A percentile compares a stretch with the other conserved stretches of the same genome.
Evolutionary conservation across 92 coral and sea anemone species (phyloP).

Genomic region (Porites evermanni): DNA sequence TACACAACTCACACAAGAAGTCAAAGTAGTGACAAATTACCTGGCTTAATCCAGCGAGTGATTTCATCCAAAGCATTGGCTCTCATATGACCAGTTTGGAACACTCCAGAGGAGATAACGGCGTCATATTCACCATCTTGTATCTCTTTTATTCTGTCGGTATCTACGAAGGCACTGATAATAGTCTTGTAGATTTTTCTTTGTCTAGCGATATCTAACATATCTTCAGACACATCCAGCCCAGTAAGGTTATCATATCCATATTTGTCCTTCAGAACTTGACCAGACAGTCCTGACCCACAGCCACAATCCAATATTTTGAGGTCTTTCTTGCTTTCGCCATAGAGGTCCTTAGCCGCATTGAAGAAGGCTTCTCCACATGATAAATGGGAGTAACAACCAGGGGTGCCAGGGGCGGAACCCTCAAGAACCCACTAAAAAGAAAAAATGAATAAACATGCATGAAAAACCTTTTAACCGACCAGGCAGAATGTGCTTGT

Average conservation of each 20-base stretch:
- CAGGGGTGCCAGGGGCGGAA: not conserved
- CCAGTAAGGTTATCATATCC: slow-evolving; percentile 4
- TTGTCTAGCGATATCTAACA: not conserved
- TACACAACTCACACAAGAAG: not conserved
- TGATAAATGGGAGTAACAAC: not conserved
- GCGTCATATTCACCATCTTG: slow-evolving; percentile 1
- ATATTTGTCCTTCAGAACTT: slow-evolving; percentile 1
- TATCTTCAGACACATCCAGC: slow-evolving; percentile 19
- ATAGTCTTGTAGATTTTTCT: slow-evolving; percentile 7
- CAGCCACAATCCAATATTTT: slow-evolving; percentile 13
- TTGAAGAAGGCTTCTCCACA: slow-evolving; percentile 4
- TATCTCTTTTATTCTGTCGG: not conserved
- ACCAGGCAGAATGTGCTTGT: too few relatives aligned
- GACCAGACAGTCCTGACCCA: slow-evolving; percentile 10
- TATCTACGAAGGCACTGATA: not conserved
- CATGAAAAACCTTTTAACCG: too few relatives aligned
- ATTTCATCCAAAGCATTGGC: slow-evolving; percentile 11
- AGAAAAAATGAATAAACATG: not conserved
- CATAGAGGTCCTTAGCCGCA: not conserved
- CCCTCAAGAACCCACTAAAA: not conserved
- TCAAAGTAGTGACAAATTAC: not conserved
- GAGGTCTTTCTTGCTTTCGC: slow-evolving; percentile 6
- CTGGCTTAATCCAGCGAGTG: slow-evolving; percentile 22
- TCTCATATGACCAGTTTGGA: not conserved
- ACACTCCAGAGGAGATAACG: not conserved